A percentile compares a stretch with the other conserved stretches of the same genome.
phyloP scores from a whole-genome alignment of 2,797 vertebrate genomes.

The Brachyalestes nurse region DNA sequence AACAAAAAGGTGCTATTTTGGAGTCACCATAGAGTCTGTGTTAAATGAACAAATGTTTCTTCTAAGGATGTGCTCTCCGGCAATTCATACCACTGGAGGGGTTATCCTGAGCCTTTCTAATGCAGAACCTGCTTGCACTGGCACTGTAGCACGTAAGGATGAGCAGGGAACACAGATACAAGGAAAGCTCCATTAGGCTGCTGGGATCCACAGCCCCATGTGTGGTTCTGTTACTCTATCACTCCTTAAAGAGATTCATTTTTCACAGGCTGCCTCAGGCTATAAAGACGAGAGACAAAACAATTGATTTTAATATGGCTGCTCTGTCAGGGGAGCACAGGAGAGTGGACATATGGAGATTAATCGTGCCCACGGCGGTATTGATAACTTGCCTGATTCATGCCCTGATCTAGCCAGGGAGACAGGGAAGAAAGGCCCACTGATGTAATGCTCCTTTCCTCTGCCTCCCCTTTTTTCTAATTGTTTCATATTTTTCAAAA shows the following conservation, averaged over 20 bases:
- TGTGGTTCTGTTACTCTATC: slow-evolving; percentile 71
- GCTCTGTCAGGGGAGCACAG: slow-evolving; percentile 60
- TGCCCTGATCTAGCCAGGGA: slow-evolving; percentile 28
- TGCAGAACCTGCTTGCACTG: slow-evolving; percentile 35
- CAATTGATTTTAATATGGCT: slow-evolving; percentile 73
- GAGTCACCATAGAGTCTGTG: slow-evolving; percentile 39
- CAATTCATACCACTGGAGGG: slow-evolving; percentile 17
- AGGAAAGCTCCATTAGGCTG: slow-evolving; percentile 66
- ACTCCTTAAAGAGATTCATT: slow-evolving; percentile 62
- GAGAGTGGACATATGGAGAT: slow-evolving; percentile 64
- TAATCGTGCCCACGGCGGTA: slow-evolving; percentile 44
- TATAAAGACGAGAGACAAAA: slow-evolving; percentile 77
- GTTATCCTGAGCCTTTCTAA: slow-evolving; percentile 37
- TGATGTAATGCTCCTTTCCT: slow-evolving; percentile 28
- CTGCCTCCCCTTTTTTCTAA: background rate
- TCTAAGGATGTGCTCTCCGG: slow-evolving; percentile 26
- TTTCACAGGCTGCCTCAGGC: slow-evolving; percentile 63
- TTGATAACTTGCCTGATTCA: slow-evolving; percentile 72
- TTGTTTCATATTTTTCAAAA: slow-evolving; percentile 14
- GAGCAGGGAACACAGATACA: background rate
- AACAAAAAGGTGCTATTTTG: slow-evolving; percentile 48
- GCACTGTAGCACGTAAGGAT: slow-evolving; percentile 24
- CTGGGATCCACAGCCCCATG: slow-evolving; percentile 62
- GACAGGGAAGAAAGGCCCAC: slow-evolving; percentile 14
- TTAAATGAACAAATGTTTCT: slow-evolving; percentile 43